Base-by-base conservation (phyloP, 2,888 invertebrate genomes). In the Neoaliturus tenellus region DNA sequence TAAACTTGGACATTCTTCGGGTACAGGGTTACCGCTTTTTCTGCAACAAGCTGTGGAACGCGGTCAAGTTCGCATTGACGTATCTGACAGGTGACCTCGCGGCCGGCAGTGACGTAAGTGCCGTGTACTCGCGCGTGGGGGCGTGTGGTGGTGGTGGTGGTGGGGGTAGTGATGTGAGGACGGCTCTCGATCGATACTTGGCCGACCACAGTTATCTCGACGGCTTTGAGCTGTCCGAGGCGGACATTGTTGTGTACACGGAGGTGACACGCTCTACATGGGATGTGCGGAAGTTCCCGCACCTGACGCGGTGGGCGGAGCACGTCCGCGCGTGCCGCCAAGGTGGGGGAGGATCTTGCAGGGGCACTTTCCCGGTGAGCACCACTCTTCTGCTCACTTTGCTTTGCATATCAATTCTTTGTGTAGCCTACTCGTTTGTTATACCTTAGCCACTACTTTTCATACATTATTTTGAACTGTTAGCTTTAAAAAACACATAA, bases 31-130 rank as follows among this genome's bases (percentile, higher is more conserved):
- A 99, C 92, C 93, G 98, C 87, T 96, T 98, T 91, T 99, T 99
- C 93, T 99, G 99, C 91, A 99, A 99, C 91, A 99, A 99, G 91
- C 92, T 99, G 75, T 99, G 99, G 99, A 99, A 99, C 91, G 99
- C 99, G 0, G 95, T 97, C 31, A 98, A 97, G 91, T 99, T 99
- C 90, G 95, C 98, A 0, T 92, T 98, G 86, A 89, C 89, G 67
- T 88, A 95, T 90, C 93, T 95, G 89, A 92, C 92, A 14, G 78
- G 69, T 69, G 69, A 58, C 69, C 33, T 80, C 17, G 69, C 55
- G 48, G 67, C 62, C 6, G 44, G 67, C 17, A 80, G 44, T 80
- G 78, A 78, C 25, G 83, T 83, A 83, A 83, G 83, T 80, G 44
- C 78, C 5, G 10, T 67, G 25, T 80, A 33, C 4, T 31, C 41